Conservation (phyloP, 37 sponge, comb jelly and placozoan species). For the Theonella swinhoei region DNA sequence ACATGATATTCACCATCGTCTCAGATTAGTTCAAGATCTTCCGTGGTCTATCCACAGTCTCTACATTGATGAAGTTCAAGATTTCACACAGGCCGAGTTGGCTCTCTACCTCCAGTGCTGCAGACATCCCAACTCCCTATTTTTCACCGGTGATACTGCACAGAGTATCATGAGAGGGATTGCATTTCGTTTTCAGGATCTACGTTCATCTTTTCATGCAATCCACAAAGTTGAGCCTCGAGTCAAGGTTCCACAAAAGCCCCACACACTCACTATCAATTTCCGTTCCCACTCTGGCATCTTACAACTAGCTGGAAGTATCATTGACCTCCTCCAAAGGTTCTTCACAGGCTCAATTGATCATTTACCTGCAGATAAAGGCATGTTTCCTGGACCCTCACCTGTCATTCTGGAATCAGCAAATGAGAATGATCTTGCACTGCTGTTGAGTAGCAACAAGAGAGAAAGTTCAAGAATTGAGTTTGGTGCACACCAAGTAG, state of each 20-base stretch:
- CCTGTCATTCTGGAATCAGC: conserved; percentile 73
- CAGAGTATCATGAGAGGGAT: conserved; percentile 89
- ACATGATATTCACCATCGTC: conserved; percentile 45
- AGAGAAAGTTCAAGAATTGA: conserved; percentile 75
- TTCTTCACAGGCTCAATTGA: conserved; percentile 74
- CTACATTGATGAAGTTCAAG: conserved; percentile 88
- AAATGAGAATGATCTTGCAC: conserved; percentile 63
- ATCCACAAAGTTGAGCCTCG: neutral
- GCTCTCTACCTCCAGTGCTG: conserved; percentile 68
- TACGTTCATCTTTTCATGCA: conserved; percentile 62
- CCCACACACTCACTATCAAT: conserved; percentile 57
- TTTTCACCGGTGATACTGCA: conserved; percentile 85
- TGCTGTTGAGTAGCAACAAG: conserved; percentile 76
- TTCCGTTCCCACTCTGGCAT: conserved; percentile 86
- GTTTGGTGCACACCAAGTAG: conserved; percentile 89
- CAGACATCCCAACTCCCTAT: conserved; percentile 73
- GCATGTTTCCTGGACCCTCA: conserved; percentile 82
- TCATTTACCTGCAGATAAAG: conserved; percentile 60
- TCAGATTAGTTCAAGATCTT: conserved; percentile 24
- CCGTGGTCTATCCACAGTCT: conserved; percentile 74
- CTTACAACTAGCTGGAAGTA: conserved; percentile 70
- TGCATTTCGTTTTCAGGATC: conserved; percentile 83
- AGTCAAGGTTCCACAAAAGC: conserved; percentile 18
- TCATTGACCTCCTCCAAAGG: conserved; percentile 67
- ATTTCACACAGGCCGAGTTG: conserved; percentile 86